A percentile compares a stretch with the other conserved stretches of the same genome.
phyloP scores from a whole-genome alignment of 2,888 invertebrate genomes.

The Cosmopolites sordidus region DNA sequence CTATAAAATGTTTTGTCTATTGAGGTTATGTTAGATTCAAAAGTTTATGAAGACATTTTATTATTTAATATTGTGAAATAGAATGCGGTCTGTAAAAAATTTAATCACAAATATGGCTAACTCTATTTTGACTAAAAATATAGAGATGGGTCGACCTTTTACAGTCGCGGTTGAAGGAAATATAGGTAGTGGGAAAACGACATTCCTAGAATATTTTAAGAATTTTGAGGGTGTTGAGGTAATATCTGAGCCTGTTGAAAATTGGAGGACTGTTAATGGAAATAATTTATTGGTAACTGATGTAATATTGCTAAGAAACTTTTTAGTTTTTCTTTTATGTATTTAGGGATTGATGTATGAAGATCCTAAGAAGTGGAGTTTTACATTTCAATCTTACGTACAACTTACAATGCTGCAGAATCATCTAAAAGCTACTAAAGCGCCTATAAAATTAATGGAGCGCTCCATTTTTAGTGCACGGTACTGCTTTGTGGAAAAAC shows the following conservation, averaged over 20 bases:
- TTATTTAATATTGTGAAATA: no score
- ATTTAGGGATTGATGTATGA: constrained; percentile 57
- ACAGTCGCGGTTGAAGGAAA: constrained; percentile 86
- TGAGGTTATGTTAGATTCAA: no score
- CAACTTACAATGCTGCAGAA: constrained; percentile 74
- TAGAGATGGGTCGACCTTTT: constrained; percentile 52
- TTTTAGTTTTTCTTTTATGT: constrained; percentile 5
- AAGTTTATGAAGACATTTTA: no score
- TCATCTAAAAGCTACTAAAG: constrained; percentile 54
- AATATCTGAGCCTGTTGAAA: constrained; percentile 69
- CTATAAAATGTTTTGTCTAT: no score
- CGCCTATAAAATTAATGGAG: constrained; percentile 63
- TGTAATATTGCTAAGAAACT: neutral
- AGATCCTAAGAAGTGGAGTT: constrained; percentile 69
- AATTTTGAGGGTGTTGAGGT: constrained; percentile 65
- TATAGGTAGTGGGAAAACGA: constrained; percentile 87
- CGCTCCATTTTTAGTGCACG: constrained; percentile 52
- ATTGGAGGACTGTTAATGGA: constrained; percentile 76
- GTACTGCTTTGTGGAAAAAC: constrained; percentile 75
- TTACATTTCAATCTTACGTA: constrained; percentile 79
- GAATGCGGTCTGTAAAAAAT: constrained; percentile 18
- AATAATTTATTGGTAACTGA: constrained; percentile 63
- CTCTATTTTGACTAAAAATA: constrained; percentile 16
- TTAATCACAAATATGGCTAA: constrained; percentile 30
- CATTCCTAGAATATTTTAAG: constrained; percentile 76